Evolutionary conservation across 2,113 vertebrate genomes (phyloP), one percentile per base, ranked within the genome.

Genomic region (Atlantisia rogersi): DNA sequence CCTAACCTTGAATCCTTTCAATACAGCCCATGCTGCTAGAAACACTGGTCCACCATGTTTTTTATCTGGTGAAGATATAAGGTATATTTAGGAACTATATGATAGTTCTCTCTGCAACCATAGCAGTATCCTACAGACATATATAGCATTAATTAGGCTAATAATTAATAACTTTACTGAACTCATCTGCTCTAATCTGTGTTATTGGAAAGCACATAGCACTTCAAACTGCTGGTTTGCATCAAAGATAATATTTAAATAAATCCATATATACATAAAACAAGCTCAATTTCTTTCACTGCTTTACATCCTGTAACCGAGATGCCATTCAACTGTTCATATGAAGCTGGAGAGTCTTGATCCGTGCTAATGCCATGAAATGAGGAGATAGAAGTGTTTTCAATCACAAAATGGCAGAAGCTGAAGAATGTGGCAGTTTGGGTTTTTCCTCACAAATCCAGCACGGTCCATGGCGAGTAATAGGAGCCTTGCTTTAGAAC

Each of bases 361-460:
- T 90, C 62, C 83, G 21, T 80, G 48, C 19, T 84, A 86, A 87
- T 79, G 15, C 63, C n/a, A 32, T 59, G 39, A 94, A 93, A 64
- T 74, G 44, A 95, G 56, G 87, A 88, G 26, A 69, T 28, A 65
- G 82, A 76, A 90, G n/a, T 97, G 94, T 93, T 97, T 96, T 81
- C 82, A 90, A 68, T 94, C 80, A 93, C 39, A 84, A 88, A 88
- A 95, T 79, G 73, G 90, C 82, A 90, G 93, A 88, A 95, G 48
- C 79, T 69, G 79, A 95, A 79, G 42, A 58, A 90, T 94, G 85
- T 73, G 52, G 40, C 68, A 88, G 59, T 60, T 69, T 84, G 16
- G 90, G 60, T 89, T 95, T 97, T 94, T 86, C 80, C 73, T 91
- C 68, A 86, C 50, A 74, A 88, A 90, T 56, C 62, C 76, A 84